These are phyloP conservation scores for Acestrorhynchus altus DNA, from an alignment of 2,797 vertebrate genomes.

Conservation along the genomic window DNA sequence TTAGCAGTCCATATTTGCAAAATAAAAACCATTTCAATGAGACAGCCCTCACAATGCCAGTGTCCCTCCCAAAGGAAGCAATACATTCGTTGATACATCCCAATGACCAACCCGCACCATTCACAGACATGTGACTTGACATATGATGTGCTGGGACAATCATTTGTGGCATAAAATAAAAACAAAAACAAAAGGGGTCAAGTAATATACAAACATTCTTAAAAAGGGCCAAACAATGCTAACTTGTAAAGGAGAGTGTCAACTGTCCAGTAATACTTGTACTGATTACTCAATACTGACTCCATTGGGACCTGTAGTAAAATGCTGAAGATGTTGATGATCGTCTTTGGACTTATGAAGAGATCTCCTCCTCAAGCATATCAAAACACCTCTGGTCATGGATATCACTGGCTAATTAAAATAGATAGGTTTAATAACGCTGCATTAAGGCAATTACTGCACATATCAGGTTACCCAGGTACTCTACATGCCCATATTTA, in stretches of 20 bases:
- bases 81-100: constrained; percentile 50
- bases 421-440: constrained; percentile 20
- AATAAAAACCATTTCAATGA: neutral
- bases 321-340: constrained; percentile 38
- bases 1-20: constrained; percentile 37
- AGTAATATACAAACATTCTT: constrained; percentile 18
- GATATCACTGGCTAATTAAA: constrained; percentile 28
- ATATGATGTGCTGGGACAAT: constrained; percentile 22
- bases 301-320: constrained; percentile 28
- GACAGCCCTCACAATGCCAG: constrained; percentile 29
- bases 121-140: constrained; percentile 9
- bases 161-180: neutral
- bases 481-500: constrained; percentile 56
- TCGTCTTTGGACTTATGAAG: constrained; percentile 38
- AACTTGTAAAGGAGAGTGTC: neutral
- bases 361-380: constrained; percentile 6
- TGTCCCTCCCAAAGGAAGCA: constrained; percentile 29
- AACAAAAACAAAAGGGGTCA: constrained; percentile 11
- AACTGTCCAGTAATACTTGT: constrained; percentile 30
- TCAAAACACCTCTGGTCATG: constrained; percentile 16
- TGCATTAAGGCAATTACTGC: constrained; percentile 56
- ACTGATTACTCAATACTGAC: constrained; percentile 19
- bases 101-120: constrained; percentile 17
- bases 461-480: constrained; percentile 37
- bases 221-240: constrained; percentile 18